phyloP scores from a whole-genome alignment of 2,113 vertebrate species.

The Eretmochelys imbricata region DNA sequence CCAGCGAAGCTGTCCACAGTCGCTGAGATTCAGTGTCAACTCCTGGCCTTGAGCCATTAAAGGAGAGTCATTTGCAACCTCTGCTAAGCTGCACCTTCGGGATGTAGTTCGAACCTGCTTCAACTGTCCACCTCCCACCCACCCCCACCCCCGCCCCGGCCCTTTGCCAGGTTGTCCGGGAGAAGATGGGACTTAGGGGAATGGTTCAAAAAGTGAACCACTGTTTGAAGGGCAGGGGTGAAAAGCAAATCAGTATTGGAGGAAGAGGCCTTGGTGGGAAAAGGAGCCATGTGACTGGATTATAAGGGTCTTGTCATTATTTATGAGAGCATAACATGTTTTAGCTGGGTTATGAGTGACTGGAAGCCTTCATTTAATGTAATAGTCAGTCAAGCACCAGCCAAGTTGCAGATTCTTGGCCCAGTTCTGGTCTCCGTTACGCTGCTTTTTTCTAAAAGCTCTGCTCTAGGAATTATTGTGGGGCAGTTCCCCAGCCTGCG shows the following conservation, averaged over 20 bases:
- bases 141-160: too few species aligned
- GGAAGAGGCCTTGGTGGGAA: background rate
- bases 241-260: background rate
- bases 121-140: background rate
- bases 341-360: background rate
- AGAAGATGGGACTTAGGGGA: background rate
- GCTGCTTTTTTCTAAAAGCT: background rate
- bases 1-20: background rate
- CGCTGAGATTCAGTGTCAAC: background rate
- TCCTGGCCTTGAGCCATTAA: background rate
- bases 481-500: background rate
- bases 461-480: background rate
- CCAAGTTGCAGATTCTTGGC: background rate
- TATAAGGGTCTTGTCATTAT: background rate
- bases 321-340: background rate
- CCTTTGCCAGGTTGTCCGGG: background rate
- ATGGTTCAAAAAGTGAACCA: background rate
- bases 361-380: background rate
- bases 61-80: background rate
- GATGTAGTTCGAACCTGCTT: too few species aligned
- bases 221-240: background rate
- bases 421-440: background rate
- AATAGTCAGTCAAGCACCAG: background rate
- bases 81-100: background rate
- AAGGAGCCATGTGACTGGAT: background rate